These are phyloP conservation scores for Oscheius onirici DNA, from an alignment of 2,888 invertebrate genomes.

Conservation along the genomic window DNA sequence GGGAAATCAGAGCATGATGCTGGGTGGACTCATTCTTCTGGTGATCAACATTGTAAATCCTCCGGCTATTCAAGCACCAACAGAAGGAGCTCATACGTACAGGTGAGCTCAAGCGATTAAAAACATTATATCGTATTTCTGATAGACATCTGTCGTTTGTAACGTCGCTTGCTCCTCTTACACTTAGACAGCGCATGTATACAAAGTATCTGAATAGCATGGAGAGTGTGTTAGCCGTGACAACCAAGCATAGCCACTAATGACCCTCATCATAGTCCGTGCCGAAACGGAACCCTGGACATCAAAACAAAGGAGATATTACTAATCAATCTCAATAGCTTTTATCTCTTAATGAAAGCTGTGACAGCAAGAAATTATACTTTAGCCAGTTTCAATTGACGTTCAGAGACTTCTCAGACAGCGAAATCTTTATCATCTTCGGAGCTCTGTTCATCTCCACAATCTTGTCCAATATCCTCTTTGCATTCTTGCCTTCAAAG, in stretches of 20 bases:
- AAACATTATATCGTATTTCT: too few relatives aligned
- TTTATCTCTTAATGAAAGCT: too few relatives aligned
- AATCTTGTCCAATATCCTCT: conserved; percentile 9
- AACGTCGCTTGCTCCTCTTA: too few relatives aligned
- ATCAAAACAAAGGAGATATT: too few relatives aligned
- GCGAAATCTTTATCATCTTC: conserved; percentile 27
- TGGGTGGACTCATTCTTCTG: conserved; percentile 25
- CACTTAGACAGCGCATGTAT: too few relatives aligned
- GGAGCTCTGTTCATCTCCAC: neutral
- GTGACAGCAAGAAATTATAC: neutral
- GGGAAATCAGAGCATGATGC: conserved; percentile 29
- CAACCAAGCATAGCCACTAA: too few relatives aligned
- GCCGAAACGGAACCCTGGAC: too few relatives aligned
- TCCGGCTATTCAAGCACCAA: neutral
- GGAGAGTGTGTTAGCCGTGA: too few relatives aligned
- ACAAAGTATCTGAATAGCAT: too few relatives aligned
- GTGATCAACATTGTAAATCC: conserved; percentile 19
- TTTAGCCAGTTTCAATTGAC: neutral
- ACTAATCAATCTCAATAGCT: neutral
- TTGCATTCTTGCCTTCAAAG: conserved; percentile 15
- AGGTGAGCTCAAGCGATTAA: neutral
- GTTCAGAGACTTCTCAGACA: conserved; percentile 23
- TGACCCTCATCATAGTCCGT: too few relatives aligned
- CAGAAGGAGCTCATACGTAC: neutral
- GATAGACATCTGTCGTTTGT: too few relatives aligned